Evolutionary conservation across 1,140 invertebrate genomes (phyloP), one percentile per base, ranked within the genome.

Genomic region (Adelges cooleyi): DNA sequence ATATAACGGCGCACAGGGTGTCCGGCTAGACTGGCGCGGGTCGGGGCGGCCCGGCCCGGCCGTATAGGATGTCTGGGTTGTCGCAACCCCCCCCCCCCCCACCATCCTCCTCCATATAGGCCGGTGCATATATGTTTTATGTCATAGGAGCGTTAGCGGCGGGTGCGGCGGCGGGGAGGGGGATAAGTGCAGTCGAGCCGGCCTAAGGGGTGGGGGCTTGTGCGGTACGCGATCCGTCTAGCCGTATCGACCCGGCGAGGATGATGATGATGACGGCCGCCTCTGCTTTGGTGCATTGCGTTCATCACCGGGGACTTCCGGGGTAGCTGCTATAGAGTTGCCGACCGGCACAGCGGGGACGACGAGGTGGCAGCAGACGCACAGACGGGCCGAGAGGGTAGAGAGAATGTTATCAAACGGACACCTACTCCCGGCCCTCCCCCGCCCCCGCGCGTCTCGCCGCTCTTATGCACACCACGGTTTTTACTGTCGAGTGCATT

Each of bases 201-300:
- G 38, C n/a, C 11, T 33, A 33, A 33, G 29, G 11, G 18, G 46
- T 17, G 33, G 40, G 13, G 59, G 49, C 17, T n/a, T n/a, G 49
- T 18, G 66, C 13, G 56, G 59, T 42, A 52, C 23, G 44, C 66
- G 69, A 51, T 68, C 62, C 67, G 70, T 67, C 65, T 69, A 69
- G 68, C 65, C 62, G 65, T 65, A 65, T 65, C 62, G 66, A 65
- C 67, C 68, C 27, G 48, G 22, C 2, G 13, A 3, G 11, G 20
- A 53, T 36, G 15, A 17, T 36, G 13, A 4, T 27, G 22, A 23
- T 23, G 38, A 56, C 9, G 20, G 53, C 8, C 15, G 53, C 3
- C 10, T 8, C n/a, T 33, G 53, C 36, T 40, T 56, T 56, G 36
- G 18, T 56, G 53, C 53, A 70, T 62, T 65, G 65, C 66, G 38